These are phyloP conservation scores for Capitulum mitella DNA, from an alignment of 2,888 invertebrate species.

Conservation along the genomic window DNA sequence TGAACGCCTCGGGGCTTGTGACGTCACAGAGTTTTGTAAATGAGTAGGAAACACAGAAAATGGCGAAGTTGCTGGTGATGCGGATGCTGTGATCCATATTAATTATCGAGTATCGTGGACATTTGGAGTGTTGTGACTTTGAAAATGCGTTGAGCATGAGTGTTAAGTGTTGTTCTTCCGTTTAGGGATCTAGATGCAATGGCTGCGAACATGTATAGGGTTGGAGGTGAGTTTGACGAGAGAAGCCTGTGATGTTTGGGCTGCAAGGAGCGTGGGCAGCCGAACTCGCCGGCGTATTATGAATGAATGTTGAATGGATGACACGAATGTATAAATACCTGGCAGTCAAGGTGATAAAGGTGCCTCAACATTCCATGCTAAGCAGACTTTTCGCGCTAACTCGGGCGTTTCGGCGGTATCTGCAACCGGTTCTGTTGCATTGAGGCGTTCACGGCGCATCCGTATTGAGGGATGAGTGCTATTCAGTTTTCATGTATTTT, in stretches of 20 bases:
- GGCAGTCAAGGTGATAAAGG: too few species aligned
- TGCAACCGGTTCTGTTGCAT: conserved; percentile 6
- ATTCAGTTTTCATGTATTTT: too few species aligned
- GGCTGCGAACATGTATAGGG: conserved; percentile 32
- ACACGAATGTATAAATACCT: too few species aligned
- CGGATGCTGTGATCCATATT: conserved; percentile 24
- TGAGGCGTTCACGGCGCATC: neutral
- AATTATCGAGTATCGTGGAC: neutral
- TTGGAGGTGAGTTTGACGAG: conserved; percentile 30
- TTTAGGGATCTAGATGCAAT: conserved; percentile 28
- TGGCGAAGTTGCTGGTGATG: conserved; percentile 21
- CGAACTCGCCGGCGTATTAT: neutral
- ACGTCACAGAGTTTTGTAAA: conserved; percentile 23
- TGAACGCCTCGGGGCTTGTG: conserved; percentile 12
- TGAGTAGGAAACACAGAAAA: conserved; percentile 24
- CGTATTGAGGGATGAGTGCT: too few species aligned
- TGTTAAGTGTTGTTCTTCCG: conserved; percentile 25
- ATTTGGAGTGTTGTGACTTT: neutral
- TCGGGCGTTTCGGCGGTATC: too few species aligned
- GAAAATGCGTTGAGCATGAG: conserved; percentile 4
- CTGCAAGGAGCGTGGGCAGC: neutral
- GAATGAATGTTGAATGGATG: neutral
- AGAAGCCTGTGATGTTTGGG: neutral
- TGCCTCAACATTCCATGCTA: too few species aligned
- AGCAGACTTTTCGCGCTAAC: too few species aligned